A percentile compares a stretch with the other conserved stretches of the same genome.
These are phyloP conservation scores for Solenopsis invicta DNA, from an alignment of 1,140 invertebrate species.

Conservation along the genomic window DNA sequence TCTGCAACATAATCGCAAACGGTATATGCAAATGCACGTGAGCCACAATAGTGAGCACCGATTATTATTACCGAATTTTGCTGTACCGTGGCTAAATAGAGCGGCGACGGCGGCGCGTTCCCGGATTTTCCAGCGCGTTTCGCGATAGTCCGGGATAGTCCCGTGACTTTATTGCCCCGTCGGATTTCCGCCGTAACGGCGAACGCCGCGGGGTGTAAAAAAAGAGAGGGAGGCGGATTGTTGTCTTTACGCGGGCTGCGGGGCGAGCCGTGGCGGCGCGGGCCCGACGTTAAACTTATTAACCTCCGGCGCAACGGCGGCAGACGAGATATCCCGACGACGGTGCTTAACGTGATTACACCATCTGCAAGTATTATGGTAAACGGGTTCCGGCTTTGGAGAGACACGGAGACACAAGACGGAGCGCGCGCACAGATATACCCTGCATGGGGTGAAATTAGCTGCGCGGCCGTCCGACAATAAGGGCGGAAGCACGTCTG, in stretches of 20 bases:
- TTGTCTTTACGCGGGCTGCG: slow-evolving; percentile 24
- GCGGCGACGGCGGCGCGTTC: neutral
- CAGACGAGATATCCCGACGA: slow-evolving; percentile 5
- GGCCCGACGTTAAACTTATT: slow-evolving; percentile 47
- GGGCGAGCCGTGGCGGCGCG: neutral
- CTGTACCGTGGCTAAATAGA: neutral
- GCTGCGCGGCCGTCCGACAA: slow-evolving; percentile 55
- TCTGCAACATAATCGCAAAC: slow-evolving; percentile 63
- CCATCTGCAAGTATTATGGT: slow-evolving; percentile 60
- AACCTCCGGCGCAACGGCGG: slow-evolving; percentile 8
- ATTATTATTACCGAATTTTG: neutral
- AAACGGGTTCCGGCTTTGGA: slow-evolving; percentile 36
- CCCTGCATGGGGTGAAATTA: slow-evolving; percentile 46
- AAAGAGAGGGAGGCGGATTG: neutral
- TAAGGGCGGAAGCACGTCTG: slow-evolving; percentile 63
- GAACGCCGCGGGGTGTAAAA: neutral
- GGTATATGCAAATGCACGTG: slow-evolving; percentile 37
- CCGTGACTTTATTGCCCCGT: neutral
- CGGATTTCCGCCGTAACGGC: neutral
- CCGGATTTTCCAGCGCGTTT: neutral
- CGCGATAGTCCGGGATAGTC: neutral
- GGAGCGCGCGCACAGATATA: slow-evolving; percentile 23
- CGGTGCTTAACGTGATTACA: slow-evolving; percentile 57
- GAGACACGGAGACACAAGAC: neutral
- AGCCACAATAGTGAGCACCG: neutral